These are phyloP conservation scores for Nibea coibor DNA, from an alignment of 2,113 vertebrate species.

Conservation along the genomic window DNA sequence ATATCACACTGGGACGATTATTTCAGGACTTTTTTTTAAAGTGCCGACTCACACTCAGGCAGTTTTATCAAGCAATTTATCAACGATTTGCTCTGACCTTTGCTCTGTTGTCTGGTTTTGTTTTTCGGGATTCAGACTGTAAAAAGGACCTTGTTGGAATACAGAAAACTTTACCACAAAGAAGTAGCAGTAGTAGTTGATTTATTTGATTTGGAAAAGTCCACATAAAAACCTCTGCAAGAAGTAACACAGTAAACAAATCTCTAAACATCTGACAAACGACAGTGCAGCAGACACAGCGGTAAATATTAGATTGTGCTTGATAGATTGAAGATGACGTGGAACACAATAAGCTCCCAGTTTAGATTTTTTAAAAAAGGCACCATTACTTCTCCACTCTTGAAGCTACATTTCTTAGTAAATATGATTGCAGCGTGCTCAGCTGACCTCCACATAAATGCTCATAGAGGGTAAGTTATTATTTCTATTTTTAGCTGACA, in stretches of 20 bases:
- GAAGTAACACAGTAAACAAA: background rate
- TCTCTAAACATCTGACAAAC: background rate
- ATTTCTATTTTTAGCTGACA: background rate
- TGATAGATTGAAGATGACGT: background rate
- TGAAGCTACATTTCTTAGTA: background rate
- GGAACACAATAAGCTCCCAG: background rate
- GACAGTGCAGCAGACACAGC: background rate
- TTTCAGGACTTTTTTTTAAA: background rate
- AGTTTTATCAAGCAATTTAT: background rate
- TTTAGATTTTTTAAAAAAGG: constrained; percentile 13
- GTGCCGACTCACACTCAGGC: background rate
- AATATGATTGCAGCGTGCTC: background rate
- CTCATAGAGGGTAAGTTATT: background rate
- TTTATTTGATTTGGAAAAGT: constrained; percentile 14
- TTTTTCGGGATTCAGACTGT: background rate
- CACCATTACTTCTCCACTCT: constrained; percentile 10
- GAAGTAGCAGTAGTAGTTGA: background rate
- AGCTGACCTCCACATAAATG: background rate
- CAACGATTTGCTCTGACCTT: background rate
- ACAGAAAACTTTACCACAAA: background rate
- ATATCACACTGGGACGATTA: background rate
- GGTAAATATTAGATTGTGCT: background rate
- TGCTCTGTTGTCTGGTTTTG: background rate
- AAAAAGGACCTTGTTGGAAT: background rate
- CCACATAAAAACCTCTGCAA: background rate